A percentile compares a stretch with the other conserved stretches of the same genome.
Evolutionary conservation across 2,888 invertebrate genomes (phyloP).

Genomic region (Chloroclysta siterata): DNA sequence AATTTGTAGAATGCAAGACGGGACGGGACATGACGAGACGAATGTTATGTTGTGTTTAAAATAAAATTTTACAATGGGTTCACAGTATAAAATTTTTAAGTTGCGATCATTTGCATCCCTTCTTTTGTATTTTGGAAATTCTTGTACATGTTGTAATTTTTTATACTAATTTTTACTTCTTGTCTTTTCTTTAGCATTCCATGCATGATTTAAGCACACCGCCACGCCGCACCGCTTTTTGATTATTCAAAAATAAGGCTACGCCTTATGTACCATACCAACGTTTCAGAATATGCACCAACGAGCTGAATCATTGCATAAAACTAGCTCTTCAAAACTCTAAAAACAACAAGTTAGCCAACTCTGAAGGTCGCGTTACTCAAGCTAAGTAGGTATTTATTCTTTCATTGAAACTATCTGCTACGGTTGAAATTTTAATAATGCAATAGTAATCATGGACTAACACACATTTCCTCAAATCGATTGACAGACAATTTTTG

Average conservation of each 20-base stretch:
- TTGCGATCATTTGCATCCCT: no score
- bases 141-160: neutral
- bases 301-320: slow-evolving; percentile 2
- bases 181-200: neutral
- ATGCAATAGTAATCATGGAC: slow-evolving; percentile 27
- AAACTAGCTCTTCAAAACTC: slow-evolving; percentile 26
- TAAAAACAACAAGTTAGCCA: slow-evolving; percentile 35
- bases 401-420: slow-evolving; percentile 56
- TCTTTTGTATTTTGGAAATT: neutral
- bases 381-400: slow-evolving; percentile 48
- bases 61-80: neutral
- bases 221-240: no score
- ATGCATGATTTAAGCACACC: neutral
- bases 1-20: neutral
- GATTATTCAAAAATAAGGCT: neutral
- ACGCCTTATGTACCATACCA: no score
- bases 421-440: slow-evolving; percentile 47
- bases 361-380: slow-evolving; percentile 61
- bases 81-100: neutral
- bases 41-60: neutral
- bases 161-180: no score
- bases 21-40: neutral
- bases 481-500: slow-evolving; percentile 11
- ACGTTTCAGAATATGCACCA: neutral
- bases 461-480: slow-evolving; percentile 7